Base-by-base conservation (phyloP, 64 coral and sea anemone genomes). In the Anthopleura sola region DNA sequence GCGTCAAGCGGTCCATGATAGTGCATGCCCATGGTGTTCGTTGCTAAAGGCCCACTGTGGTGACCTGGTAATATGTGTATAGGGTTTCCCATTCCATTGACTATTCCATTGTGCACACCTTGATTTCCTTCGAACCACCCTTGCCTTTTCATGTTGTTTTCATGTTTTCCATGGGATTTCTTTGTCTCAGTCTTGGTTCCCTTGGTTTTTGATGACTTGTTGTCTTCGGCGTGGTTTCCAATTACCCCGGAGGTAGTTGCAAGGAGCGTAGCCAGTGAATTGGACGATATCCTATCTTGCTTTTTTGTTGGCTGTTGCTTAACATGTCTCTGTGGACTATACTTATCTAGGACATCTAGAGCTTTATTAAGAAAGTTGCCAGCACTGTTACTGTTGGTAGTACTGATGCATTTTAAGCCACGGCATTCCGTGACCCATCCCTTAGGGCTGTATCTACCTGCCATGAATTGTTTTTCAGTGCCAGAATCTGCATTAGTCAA, bases 311-410 rank as follows among this genome's bases (percentile, higher is more conserved):
- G 78, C 10, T 28, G n/a, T 12, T 14, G 14, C 14, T 71, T 33
- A 36, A 17, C 14, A 37, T 14, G 34, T 11, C 58, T 56, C 6
- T 29, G n/a, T 54, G 82, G 13, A 83, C 49, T 3, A 39, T 54
- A 83, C 4, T 55, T 83, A 37, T 83, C 82, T 8, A 83, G 32
- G 16, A 83, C 55, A 60, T 83, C 47, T 19, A 83, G 34, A 3
- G 82, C 82, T 83, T 83, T 33, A 36, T 54, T 83, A n/a, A 83
- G 82, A 83, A 83, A 83, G 26, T 60, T 83, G 23, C 55, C 50
- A 36, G 82, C 48, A 20, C 14, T 56, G 32, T 50, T 37, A 10
- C 46, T 19, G 8, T 37, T 23, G 50, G 34, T 23, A 29, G 82
- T 83, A 49, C 82, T 83, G 50, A 83, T 55, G 29, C 82, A 83